These are phyloP conservation scores for Heteromormyrus szaboi DNA, from an alignment of 2,797 vertebrate species.

Conservation along the genomic window DNA sequence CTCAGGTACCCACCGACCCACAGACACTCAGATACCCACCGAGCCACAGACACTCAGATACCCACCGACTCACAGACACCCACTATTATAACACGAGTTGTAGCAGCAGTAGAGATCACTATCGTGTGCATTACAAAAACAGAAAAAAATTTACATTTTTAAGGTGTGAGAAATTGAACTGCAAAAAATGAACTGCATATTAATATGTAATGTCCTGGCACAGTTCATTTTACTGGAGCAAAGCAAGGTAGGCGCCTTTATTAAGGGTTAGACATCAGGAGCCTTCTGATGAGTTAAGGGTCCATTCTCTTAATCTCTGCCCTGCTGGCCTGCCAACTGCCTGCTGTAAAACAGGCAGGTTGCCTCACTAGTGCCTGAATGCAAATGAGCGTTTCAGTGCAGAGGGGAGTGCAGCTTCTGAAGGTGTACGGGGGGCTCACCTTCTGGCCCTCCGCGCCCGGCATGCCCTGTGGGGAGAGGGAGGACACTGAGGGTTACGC, in stretches of 20 bases:
- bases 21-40: not conserved
- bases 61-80: not conserved
- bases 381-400: not conserved
- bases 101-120: not conserved
- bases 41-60: not conserved
- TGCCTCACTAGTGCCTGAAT: not conserved
- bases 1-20: not conserved
- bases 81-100: not conserved
- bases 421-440: not conserved
- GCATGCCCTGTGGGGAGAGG: not conserved
- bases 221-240: not conserved
- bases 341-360: not conserved
- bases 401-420: not conserved
- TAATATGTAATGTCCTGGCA: not conserved
- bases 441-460: not conserved
- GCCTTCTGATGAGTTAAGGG: not conserved
- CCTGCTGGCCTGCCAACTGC: not conserved
- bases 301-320: not conserved
- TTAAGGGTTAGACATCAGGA: not conserved
- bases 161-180: not conserved
- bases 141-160: not conserved
- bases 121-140: not conserved
- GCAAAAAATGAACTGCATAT: not conserved
- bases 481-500: not conserved
- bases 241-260: not conserved